Conservation (phyloP, 2,797 vertebrate species). For the Chelonia mydas region DNA sequence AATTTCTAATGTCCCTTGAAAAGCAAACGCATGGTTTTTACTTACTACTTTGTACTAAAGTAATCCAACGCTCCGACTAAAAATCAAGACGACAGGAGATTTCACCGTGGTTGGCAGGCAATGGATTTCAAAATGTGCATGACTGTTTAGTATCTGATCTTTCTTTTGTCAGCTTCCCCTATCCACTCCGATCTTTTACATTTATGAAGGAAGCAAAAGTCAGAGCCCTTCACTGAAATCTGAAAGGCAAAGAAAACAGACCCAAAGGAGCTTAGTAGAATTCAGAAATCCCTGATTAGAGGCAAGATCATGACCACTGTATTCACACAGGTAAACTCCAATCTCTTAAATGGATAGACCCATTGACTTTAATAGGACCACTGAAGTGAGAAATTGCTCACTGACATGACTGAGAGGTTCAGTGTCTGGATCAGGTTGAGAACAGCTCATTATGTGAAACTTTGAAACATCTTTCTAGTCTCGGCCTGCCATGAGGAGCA, state of each 20-base stretch:
- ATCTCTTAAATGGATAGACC: neutral
- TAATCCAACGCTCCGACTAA: constrained; percentile 11
- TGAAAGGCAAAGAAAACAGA: neutral
- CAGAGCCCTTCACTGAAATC: neutral
- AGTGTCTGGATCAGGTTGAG: neutral
- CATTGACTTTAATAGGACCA: neutral
- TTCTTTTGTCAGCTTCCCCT: neutral
- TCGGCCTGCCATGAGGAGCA: rapidly evolving
- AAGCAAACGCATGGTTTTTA: constrained; percentile 30
- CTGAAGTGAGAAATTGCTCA: neutral
- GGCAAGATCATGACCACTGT: neutral
- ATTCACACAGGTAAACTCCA: neutral
- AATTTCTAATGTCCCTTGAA: constrained; percentile 37
- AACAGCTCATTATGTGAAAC: rapidly evolving
- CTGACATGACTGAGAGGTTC: neutral
- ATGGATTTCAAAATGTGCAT: neutral
- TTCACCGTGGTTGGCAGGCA: neutral
- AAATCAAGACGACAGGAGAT: neutral
- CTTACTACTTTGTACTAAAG: constrained; percentile 15
- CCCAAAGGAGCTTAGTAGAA: rapidly evolving
- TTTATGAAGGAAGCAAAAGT: neutral
- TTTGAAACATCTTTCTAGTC: neutral
- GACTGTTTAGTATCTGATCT: neutral
- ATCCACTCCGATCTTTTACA: neutral
- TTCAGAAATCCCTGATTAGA: neutral